Evolutionary conservation across 2,113 vertebrate species (phyloP).

Genomic region (Manacus vitellinus): DNA sequence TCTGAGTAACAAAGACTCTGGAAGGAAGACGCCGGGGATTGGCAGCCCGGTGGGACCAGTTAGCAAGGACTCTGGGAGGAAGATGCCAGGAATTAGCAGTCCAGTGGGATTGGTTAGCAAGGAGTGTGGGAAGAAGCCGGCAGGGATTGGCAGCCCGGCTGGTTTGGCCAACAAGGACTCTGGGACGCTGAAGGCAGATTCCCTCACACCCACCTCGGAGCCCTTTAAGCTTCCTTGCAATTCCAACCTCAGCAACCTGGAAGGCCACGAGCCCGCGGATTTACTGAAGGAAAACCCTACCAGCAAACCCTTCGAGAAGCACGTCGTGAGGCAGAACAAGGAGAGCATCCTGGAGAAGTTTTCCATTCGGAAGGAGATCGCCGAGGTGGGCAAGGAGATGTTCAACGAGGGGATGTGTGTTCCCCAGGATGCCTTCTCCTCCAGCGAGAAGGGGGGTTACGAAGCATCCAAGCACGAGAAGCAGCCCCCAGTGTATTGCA

Average conservation of each 20-base stretch:
- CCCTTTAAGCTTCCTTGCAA: slow-evolving; percentile 71
- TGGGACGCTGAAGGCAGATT: slow-evolving; percentile 68
- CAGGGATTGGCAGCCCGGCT: slow-evolving; percentile 17
- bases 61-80: slow-evolving; percentile 76
- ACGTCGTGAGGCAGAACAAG: slow-evolving; percentile 69
- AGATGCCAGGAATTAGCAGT: slow-evolving; percentile 62
- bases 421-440: slow-evolving; percentile 67
- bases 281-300: slow-evolving; percentile 66
- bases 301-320: slow-evolving; percentile 76
- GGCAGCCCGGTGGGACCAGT: slow-evolving; percentile 65
- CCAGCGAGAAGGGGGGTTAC: slow-evolving; percentile 69
- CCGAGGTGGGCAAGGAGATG: slow-evolving; percentile 71
- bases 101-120: slow-evolving; percentile 69
- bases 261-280: slow-evolving; percentile 66
- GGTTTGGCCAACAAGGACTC: slow-evolving; percentile 70
- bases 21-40: slow-evolving; percentile 69
- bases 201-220: slow-evolving; percentile 61
- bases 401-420: slow-evolving; percentile 65
- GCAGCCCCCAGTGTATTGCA: slow-evolving; percentile 79
- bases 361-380: slow-evolving; percentile 72
- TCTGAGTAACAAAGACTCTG: slow-evolving; percentile 69
- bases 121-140: slow-evolving; percentile 75
- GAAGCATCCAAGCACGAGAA: slow-evolving; percentile 78
- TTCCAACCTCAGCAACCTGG: slow-evolving; percentile 55
- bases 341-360: slow-evolving; percentile 77